Evolutionary conservation across 2,113 vertebrate species (phyloP).

Genomic region (Crotalus tigris): DNA sequence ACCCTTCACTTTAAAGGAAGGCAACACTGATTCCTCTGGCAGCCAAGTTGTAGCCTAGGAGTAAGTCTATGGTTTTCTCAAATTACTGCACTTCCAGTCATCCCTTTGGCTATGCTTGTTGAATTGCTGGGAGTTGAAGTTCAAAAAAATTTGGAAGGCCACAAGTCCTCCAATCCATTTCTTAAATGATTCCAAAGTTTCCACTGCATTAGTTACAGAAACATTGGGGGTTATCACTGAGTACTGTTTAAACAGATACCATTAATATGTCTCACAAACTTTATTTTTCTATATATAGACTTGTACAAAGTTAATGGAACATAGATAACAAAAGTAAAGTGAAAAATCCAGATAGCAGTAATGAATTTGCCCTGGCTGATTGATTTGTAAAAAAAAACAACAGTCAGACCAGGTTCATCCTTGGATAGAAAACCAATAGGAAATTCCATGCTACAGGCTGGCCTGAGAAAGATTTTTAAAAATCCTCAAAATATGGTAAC

Average conservation of each 20-base stretch:
- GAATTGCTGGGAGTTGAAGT: background rate
- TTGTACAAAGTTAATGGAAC: background rate
- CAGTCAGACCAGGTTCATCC: background rate
- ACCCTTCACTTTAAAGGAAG: background rate
- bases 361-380: background rate
- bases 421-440: background rate
- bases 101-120: background rate
- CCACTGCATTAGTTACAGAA: background rate
- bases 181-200: background rate
- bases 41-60: background rate
- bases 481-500: background rate
- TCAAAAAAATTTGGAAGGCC: background rate
- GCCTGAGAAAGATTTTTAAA: background rate
- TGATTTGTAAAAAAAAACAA: no score
- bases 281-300: background rate
- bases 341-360: background rate
- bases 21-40: background rate
- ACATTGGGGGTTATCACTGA: background rate
- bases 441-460: background rate
- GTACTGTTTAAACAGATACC: background rate
- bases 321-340: background rate
- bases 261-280: background rate
- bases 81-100: no score
- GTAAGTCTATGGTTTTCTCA: background rate
- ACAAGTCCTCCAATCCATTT: background rate